A percentile compares a stretch with the other conserved stretches of the same genome.
Conservation (phyloP, 1,140 invertebrate genomes). For the Achroia grisella region DNA sequence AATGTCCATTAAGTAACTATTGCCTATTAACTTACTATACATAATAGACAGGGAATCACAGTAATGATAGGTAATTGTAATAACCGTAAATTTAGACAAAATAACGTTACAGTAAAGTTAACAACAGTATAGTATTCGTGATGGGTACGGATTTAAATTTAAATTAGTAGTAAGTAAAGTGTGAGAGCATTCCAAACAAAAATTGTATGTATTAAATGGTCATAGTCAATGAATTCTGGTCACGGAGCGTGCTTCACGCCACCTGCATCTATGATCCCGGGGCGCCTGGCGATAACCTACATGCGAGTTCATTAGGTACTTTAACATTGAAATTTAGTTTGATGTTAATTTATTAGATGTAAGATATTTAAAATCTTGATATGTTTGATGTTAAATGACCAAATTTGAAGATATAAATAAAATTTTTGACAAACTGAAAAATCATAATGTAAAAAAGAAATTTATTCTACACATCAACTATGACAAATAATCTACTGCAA, state of each 20-base stretch:
- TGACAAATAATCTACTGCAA: no score
- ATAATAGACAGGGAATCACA: no score
- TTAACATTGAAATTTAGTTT: not conserved
- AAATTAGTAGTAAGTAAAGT: slow-evolving; percentile 12
- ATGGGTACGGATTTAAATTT: slow-evolving; percentile 8
- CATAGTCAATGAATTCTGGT: slow-evolving; percentile 47
- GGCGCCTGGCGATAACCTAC: slow-evolving; percentile 27
- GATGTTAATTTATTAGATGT: not conserved
- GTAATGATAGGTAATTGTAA: no score
- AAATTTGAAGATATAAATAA: no score
- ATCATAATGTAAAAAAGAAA: no score
- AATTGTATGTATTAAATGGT: slow-evolving; percentile 37
- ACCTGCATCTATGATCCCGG: slow-evolving; percentile 45
- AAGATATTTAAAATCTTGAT: not conserved
- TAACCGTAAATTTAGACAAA: no score
- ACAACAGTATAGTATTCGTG: not conserved
- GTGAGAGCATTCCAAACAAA: slow-evolving; percentile 23
- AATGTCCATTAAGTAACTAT: no score
- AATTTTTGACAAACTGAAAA: slow-evolving; percentile 4
- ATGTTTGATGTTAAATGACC: no score
- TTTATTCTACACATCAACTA: no score
- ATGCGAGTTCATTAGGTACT: no score
- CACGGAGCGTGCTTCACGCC: slow-evolving; percentile 39
- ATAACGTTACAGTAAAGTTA: no score
- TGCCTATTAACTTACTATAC: no score